A percentile compares a stretch with the other conserved stretches of the same genome.
Evolutionary conservation across 2,797 vertebrate genomes (phyloP).

Genomic region (Sebastes aleutianus): DNA sequence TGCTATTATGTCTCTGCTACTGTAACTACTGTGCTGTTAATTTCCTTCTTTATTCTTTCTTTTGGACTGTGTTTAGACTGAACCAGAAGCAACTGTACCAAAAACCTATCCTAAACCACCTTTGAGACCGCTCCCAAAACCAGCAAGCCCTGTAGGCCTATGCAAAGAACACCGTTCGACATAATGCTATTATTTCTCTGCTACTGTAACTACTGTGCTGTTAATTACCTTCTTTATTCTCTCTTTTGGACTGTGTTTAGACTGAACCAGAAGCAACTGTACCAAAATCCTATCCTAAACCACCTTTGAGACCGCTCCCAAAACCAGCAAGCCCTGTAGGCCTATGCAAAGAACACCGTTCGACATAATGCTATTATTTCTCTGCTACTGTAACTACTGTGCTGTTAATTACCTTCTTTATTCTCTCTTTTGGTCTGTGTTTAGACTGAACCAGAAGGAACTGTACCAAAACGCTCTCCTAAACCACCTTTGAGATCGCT

Average conservation of each 20-base stretch:
- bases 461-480: neutral
- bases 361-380: too few relatives aligned
- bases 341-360: too few relatives aligned
- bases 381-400: neutral
- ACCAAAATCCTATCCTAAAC: too few relatives aligned
- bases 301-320: too few relatives aligned
- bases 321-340: too few relatives aligned
- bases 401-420: neutral
- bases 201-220: too few relatives aligned
- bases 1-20: neutral
- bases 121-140: neutral
- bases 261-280: too few relatives aligned
- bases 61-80: conserved; percentile 31
- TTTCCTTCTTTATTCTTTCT: neutral
- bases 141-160: neutral
- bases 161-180: too few relatives aligned
- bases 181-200: too few relatives aligned
- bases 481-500: neutral
- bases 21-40: neutral
- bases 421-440: neutral
- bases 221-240: too few relatives aligned
- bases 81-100: neutral
- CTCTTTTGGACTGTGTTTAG: too few relatives aligned
- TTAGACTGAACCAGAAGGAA: conserved; percentile 41
- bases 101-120: conserved; percentile 6